Base-by-base conservation (phyloP, 1,140 invertebrate species). In the Paracyclopina nana region DNA sequence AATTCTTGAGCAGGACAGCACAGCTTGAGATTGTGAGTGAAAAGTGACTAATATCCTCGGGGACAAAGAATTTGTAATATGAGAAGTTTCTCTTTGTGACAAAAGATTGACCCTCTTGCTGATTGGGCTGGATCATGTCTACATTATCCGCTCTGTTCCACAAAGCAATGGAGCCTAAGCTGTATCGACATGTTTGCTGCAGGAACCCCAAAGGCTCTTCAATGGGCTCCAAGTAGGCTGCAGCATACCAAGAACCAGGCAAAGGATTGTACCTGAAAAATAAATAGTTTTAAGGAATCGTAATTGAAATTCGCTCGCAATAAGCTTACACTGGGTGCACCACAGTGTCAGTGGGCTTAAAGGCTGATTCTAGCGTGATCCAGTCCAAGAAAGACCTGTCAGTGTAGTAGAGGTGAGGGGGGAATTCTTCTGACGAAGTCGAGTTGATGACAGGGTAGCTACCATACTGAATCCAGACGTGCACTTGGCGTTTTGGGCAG, bases 191-290 rank as follows among this genome's bases (percentile, higher is more conserved):
- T 60, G 68, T 72, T 45, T 67, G 72, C 54, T 60, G 58, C 20
- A 64, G 54, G 5, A 61, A 70, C 54, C 68, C 63, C 38, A 73
- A 65, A 53, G 67, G 64, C 40, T 72, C 62, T 59, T 72, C 68
- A 65, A 65, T 69, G 54, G 68, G 80, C 25, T 76, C 72, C 51
- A 80, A 65, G 63, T 81, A 83, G 5, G 76, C 77, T 26, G 79
- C 70, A 1, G 74, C 77, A 65, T 77, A 85, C 79, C 81, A 86
- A 57, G 75, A 74, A 1, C 81, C 81, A 0, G 79, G 71, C 8
- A 72, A 63, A 0, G 81, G 81, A 40, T 72, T 71, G 12, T 69
- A 65, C n/a, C n/a, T n/a, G n/a, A n/a, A n/a, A n/a, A n/a, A n/a
- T n/a, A n/a, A n/a, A n/a, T n/a, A n/a, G n/a, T n/a, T n/a, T n/a